Base-by-base conservation (phyloP, 1,140 invertebrate species). In the Neodiprion virginianus region DNA sequence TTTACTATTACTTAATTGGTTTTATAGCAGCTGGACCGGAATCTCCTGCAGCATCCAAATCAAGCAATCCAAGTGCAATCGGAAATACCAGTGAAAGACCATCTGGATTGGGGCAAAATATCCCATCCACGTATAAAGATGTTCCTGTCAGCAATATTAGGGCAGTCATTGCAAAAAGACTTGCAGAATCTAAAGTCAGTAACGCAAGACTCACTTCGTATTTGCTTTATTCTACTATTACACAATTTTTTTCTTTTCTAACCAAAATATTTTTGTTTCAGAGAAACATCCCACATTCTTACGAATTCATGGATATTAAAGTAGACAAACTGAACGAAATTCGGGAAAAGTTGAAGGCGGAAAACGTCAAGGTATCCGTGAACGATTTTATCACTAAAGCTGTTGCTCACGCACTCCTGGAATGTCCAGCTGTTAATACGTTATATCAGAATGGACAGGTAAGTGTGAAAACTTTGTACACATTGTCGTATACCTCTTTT, bases 361-460 rank as follows among this genome's bases (percentile, higher is more conserved):
- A 96, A 53, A 93, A 93, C 69, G 87, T 92, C 66, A 96, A 97
- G 89, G 86, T 99, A 14, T 98, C 97, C 11, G 92, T 99, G 0
- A 99, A 99, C 86, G 98, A 99, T 88, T 99, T 99, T 82, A 93
- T 99, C 71, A 95, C 98, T 48, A 99, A 99, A 89, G 98, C 98
- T 1, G 92, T 95, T 1, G 97, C 98, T 23, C 89, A 96, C 23
- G 96, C 98, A 9, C 65, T 97, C 93, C 84, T 93, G 91, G 85
- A 95, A 94, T 90, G 96, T 98, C 98, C 98, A 0, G 95, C 97
- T 84, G 94, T 95, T 2, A 99, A 99, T 89, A 72, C 84, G 0
- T 76, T 87, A 7, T 88, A 88, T 76, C 78, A 88, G 77, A 86
- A 88, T 78, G 81, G 76, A 69, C 79, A 86, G 77, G 85, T 86